Evolutionary conservation across 2,113 vertebrate genomes (phyloP), one percentile per base, ranked within the genome.

Genomic region (Muntiacus muntjak): DNA sequence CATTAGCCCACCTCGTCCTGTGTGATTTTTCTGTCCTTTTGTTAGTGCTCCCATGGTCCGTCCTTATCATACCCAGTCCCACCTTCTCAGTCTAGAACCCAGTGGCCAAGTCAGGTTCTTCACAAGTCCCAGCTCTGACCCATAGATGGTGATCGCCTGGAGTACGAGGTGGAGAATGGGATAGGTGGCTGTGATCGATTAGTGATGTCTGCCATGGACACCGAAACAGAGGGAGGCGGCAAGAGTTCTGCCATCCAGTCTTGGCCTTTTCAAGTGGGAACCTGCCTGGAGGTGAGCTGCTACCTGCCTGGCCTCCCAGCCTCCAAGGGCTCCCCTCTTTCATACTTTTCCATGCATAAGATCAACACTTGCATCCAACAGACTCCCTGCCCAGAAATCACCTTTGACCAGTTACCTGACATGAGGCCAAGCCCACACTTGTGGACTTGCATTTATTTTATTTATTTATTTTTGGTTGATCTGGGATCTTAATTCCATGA

Each of bases 271-370:
- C 12, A 54, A 62, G 33, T 7, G 47, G 30, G 3, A 33, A 14
- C 19, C 36, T 47, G 83, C 55, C 30, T 2, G 0, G 1, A 71
- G 25, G 54, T 3, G 81, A 33, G 8, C 2, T 54, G 45, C 30
- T 25, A 17, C 16, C 45, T n/a, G 25, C 47, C 55, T 47, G 36
- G 25, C 16, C 62, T 62, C 54, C 28, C 7, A 8, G 54, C 1
- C 54, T 67, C 45, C 30, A 0, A 1, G 0, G 17, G 6, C 26
- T 57, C 13, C 43, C 55, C 86, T 62, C 58, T 33, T 60, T 47
- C 36, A 16, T 2, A 6, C 0, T 0, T 1, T 3, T 4, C 30
- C 55, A 1, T 26, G 1, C 4, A 6, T 14, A 33, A 60, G 36
- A 54, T 19, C 40, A 7, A 7, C 9, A 15, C 5, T 60, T 54